These are phyloP conservation scores for Cylas formicarius DNA, from an alignment of 1,140 invertebrate genomes.

Conservation along the genomic window DNA sequence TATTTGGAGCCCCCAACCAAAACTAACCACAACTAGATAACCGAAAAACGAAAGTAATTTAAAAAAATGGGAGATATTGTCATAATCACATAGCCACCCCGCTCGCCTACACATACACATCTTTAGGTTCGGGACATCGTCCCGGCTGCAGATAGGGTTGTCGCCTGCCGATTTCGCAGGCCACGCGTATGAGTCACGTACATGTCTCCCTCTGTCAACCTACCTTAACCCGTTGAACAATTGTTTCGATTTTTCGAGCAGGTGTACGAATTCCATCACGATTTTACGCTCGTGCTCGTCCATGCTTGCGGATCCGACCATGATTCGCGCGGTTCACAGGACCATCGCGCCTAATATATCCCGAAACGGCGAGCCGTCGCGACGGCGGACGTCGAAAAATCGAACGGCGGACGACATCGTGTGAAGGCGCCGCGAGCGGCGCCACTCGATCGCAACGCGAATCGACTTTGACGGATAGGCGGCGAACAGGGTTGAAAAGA, in stretches of 20 bases:
- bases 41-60: no score
- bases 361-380: slow-evolving; percentile 20
- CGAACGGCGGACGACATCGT: slow-evolving; percentile 35
- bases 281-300: slow-evolving; percentile 88
- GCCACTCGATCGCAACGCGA: slow-evolving; percentile 1
- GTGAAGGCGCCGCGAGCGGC: slow-evolving; percentile 31
- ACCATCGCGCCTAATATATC: slow-evolving; percentile 21
- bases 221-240: slow-evolving; percentile 93
- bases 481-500: slow-evolving; percentile 3
- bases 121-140: no score
- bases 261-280: slow-evolving; percentile 92
- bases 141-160: not conserved
- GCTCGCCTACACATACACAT: no score
- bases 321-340: slow-evolving; percentile 43
- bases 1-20: no score
- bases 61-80: no score
- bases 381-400: slow-evolving; percentile 30
- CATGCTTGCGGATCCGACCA: slow-evolving; percentile 67
- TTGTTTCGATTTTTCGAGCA: slow-evolving; percentile 95
- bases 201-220: slow-evolving; percentile 16
- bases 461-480: not conserved
- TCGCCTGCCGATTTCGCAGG: not conserved
- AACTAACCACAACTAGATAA: no score
- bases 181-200: no score
- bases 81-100: no score